These are phyloP conservation scores for Tetragonisca angustula DNA, from an alignment of 2,888 invertebrate species.

Conservation along the genomic window DNA sequence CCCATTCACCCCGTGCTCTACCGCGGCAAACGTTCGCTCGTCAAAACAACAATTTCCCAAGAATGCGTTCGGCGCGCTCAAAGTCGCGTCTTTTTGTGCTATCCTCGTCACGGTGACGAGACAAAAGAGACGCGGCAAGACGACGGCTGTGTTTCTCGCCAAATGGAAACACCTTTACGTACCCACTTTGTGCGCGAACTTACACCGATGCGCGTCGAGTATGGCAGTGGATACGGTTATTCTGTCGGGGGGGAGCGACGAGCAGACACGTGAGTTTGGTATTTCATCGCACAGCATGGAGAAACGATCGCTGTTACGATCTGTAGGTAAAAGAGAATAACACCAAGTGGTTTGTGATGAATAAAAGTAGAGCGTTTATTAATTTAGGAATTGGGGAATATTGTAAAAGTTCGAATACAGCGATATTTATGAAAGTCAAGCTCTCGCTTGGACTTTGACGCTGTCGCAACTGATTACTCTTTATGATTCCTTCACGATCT, in stretches of 20 bases:
- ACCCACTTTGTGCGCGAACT: not conserved
- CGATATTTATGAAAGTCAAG: too few relatives aligned
- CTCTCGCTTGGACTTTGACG: too few relatives aligned
- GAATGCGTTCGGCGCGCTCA: constrained; percentile 15
- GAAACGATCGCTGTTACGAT: not conserved
- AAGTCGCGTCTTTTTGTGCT: not conserved
- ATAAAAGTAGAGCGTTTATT: too few relatives aligned
- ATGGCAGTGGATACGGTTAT: too few relatives aligned
- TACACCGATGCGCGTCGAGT: not conserved
- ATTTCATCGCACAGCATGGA: not conserved
- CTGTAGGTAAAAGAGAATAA: too few relatives aligned
- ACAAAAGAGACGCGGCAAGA: not conserved
- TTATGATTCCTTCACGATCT: too few relatives aligned
- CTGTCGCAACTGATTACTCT: too few relatives aligned
- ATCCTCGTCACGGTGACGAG: not conserved
- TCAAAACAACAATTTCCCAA: constrained; percentile 36
- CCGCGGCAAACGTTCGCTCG: constrained; percentile 25
- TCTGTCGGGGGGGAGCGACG: not conserved
- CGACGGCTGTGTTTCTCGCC: not conserved
- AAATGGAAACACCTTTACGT: not conserved
- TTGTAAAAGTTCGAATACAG: too few relatives aligned
- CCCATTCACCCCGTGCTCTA: constrained; percentile 6
- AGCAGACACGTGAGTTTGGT: not conserved
- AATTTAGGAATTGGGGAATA: too few relatives aligned
- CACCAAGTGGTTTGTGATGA: too few relatives aligned